These are phyloP conservation scores for Rapana venosa DNA, from an alignment of 2,888 invertebrate genomes.

Conservation along the genomic window DNA sequence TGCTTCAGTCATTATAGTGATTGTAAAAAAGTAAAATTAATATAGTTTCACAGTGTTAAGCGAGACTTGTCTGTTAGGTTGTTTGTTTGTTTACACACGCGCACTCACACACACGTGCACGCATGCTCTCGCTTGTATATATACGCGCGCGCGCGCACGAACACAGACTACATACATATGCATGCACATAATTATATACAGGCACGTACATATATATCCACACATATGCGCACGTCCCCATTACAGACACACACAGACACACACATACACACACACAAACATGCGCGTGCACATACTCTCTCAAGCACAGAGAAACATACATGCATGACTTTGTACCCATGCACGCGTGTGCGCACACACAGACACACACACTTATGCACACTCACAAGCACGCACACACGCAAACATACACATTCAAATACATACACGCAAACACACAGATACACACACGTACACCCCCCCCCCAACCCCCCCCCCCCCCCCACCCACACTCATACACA, in stretches of 20 bases:
- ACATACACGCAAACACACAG: neutral
- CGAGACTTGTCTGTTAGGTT: too few relatives aligned
- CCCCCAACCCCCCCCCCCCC: too few relatives aligned
- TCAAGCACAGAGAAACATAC: neutral
- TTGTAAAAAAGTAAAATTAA: too few relatives aligned
- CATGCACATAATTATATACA: neutral
- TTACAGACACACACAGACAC: too few relatives aligned
- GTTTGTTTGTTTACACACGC: neutral
- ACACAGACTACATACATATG: neutral
- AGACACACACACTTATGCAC: too few relatives aligned
- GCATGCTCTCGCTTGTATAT: neutral
- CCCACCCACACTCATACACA: neutral
- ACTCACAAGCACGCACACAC: neutral
- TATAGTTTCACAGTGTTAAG: too few relatives aligned
- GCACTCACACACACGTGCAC: neutral
- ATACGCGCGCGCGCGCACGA: too few relatives aligned
- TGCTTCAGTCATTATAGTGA: too few relatives aligned
- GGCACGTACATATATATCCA: neutral
- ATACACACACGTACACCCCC: neutral
- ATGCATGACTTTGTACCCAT: neutral
- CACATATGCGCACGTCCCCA: too few relatives aligned
- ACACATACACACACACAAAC: too few relatives aligned
- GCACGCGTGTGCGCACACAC: too few relatives aligned
- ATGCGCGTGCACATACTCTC: too few relatives aligned
- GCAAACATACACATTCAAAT: neutral